Evolutionary conservation across 2,888 invertebrate species (phyloP).

Genomic region (Oscheius sp.): DNA sequence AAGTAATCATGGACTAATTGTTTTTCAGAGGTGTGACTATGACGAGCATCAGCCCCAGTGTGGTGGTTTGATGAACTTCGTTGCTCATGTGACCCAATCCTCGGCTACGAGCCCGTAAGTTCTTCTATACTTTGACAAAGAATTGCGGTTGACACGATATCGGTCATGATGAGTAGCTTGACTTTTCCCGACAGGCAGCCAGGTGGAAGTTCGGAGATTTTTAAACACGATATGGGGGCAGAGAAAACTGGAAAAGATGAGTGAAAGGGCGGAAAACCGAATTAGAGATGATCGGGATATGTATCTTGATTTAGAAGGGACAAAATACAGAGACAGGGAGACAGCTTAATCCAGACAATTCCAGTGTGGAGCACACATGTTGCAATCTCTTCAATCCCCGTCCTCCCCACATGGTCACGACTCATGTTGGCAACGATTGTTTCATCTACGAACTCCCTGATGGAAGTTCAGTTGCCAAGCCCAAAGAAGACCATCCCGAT

Average conservation of each 20-base stretch:
- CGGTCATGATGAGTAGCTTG: background rate
- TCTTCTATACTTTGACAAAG: background rate
- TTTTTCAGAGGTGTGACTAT: slow-evolving; percentile 67
- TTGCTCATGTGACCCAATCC: slow-evolving; percentile 69
- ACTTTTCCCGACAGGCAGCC: background rate
- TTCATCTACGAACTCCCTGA: slow-evolving; percentile 72
- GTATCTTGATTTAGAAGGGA: background rate
- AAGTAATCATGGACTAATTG: too few relatives aligned
- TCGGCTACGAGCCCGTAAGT: slow-evolving; percentile 66
- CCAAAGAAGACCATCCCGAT: slow-evolving; percentile 17
- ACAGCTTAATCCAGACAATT: slow-evolving; percentile 26
- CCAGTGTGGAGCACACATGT: slow-evolving; percentile 70
- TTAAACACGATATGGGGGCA: background rate
- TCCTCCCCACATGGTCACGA: slow-evolving; percentile 55
- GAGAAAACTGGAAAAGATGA: slow-evolving; percentile 9
- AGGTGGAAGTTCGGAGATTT: slow-evolving; percentile 10
- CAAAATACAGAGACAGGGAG: slow-evolving; percentile 1
- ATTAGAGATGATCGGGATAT: background rate
- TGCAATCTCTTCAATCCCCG: slow-evolving; percentile 65
- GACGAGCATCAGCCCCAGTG: slow-evolving; percentile 70
- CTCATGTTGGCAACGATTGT: slow-evolving; percentile 71
- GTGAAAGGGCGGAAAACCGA: slow-evolving; percentile 5
- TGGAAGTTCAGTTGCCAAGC: slow-evolving; percentile 45
- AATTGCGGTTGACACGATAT: slow-evolving; percentile 28
- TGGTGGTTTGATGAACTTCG: slow-evolving; percentile 71